phyloP scores from a whole-genome alignment of 2,797 vertebrate genomes.

The Forpus xanthops region DNA sequence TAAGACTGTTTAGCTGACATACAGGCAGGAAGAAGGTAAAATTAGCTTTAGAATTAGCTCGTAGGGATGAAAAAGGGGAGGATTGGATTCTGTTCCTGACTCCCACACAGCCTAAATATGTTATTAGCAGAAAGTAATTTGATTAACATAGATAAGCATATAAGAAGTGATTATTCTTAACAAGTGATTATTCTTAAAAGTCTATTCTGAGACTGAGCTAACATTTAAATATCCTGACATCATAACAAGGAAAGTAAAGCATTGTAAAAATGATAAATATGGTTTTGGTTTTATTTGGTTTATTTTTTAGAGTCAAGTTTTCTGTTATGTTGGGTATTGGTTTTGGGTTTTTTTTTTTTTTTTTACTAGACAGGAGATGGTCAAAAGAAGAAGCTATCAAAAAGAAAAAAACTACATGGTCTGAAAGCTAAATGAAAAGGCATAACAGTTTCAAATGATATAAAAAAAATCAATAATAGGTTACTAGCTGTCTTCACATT shows the following conservation, averaged over 20 bases:
- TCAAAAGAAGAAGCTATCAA: background rate
- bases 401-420: background rate
- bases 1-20: background rate
- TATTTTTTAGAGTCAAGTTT: background rate
- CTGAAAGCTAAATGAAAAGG: conserved; percentile 5
- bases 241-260: background rate
- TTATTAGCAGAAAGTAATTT: background rate
- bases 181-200: background rate
- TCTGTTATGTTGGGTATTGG: fast-evolving
- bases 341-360: background rate
- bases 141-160: background rate
- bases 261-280: background rate
- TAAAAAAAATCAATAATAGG: background rate
- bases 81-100: background rate
- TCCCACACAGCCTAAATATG: background rate
- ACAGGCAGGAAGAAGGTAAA: background rate
- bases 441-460: background rate
- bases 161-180: background rate
- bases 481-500: background rate
- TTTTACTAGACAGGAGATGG: background rate
- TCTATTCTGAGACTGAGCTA: background rate
- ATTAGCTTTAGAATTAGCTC: background rate
- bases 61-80: background rate
- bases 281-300: background rate
- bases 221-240: background rate